Evolutionary conservation across 2,797 vertebrate genomes (phyloP), one percentile per base, ranked within the genome.

Genomic region (Gobionotothen gibberifrons): DNA sequence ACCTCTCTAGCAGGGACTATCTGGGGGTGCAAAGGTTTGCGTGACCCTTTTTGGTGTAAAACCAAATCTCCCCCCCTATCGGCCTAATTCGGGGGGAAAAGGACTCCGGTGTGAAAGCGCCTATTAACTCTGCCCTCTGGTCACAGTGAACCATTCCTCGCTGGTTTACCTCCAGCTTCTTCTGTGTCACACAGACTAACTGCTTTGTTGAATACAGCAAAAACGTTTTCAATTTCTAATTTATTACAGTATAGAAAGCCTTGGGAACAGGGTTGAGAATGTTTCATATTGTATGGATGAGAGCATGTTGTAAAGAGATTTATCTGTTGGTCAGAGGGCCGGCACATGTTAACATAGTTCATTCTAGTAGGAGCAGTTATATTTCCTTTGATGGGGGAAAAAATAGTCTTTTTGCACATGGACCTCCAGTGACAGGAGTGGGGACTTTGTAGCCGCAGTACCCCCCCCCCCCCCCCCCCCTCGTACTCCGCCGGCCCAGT

Each of bases 251-350:
- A 3, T 80, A 79, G 56, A 83, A 80, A 79, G 73, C 90, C 83
- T 85, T 87, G 79, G 81, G 69, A 75, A 91, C 92, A 91, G 91
- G 90, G 91, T 89, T 84, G 79, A 88, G 83, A 91, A 92, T 91
- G 87, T 92, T 91, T 89, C 63, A 57, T 83, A 63, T 85, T 78
- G 71, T 85, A 67, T 78, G 85, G 87, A 89, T 74, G 83, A 83
- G 79, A 83, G 94, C 93, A 95, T 95, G 94, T 93, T 94, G 92
- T 92, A 90, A 92, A 90, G 91, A 94, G 86, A 92, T 90, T 86
- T 81, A 78, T 91, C 81, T 86, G 87, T 89, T 88, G 7, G 73
- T 86, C 85, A 57, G 83, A 81, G 84, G 75, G 79, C 78, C 61
- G 66, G 76, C 85, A 83, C 22, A 22, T 22, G 83, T 73, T 72